Evolutionary conservation across 2,113 vertebrate species (phyloP).

Genomic region (Hippoglossus stenolepis): DNA sequence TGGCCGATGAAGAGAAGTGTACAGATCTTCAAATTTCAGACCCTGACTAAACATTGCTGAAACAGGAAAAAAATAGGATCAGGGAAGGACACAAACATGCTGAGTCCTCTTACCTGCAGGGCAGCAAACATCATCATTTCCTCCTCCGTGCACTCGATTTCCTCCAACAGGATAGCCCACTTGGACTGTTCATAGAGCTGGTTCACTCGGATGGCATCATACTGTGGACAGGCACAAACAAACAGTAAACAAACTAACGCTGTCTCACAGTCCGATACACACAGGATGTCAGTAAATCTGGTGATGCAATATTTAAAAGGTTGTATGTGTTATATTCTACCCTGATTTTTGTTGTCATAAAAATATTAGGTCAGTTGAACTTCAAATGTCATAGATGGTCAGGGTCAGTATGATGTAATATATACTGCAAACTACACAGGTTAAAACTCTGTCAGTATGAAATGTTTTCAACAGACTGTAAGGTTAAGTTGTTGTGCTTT

Average conservation of each 20-base stretch:
- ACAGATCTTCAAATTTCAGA: constrained; percentile 32
- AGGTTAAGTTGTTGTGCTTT: neutral
- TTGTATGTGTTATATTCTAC: too few species aligned
- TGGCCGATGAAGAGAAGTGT: constrained; percentile 53
- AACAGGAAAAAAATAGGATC: constrained; percentile 23
- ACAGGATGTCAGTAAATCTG: neutral
- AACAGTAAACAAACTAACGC: neutral
- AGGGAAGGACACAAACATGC: constrained; percentile 24
- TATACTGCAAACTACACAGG: too few species aligned
- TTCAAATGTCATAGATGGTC: too few species aligned
- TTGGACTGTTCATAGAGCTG: constrained; percentile 98
- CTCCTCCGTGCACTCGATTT: constrained; percentile 98
- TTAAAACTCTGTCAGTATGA: neutral
- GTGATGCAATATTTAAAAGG: neutral
- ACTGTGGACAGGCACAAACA: constrained; percentile 81
- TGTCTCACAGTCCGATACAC: constrained; percentile 10
- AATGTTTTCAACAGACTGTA: neutral
- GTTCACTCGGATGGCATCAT: constrained; percentile 98
- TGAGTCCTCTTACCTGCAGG: constrained; percentile 87
- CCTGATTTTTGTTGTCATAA: too few species aligned
- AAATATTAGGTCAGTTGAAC: neutral
- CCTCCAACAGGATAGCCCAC: constrained; percentile 98
- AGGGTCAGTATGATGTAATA: too few species aligned
- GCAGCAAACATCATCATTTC: constrained; percentile 99
- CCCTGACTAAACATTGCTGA: constrained; percentile 47